Evolutionary conservation across 2,888 invertebrate species (phyloP), one percentile per base, ranked within the genome.

Genomic region (Bimastos eiseni): DNA sequence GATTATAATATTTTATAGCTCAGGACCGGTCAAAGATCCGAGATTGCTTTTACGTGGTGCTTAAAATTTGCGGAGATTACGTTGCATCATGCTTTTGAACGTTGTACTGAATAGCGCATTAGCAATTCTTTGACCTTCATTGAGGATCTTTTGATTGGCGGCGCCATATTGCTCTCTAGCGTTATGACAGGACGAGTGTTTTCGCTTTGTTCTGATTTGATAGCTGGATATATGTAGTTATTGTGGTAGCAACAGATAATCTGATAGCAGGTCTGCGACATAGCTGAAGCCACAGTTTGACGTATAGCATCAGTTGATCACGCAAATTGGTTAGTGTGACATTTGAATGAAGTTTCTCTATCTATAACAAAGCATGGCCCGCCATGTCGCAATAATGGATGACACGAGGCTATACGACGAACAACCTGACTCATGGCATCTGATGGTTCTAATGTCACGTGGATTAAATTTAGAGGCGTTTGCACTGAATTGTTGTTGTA

Each of bases 71-170:
- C 21, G 49, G 17, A 49, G 49, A 49, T 49, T 49, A 49, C 49
- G 49, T 49, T 21, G n/a, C 70, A n/a, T 11, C 70, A n/a, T n/a
- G 17, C 30, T 0, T 49, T 49, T 49, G 49, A 49, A 24, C 1
- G n/a, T 11, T 11, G 30, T n/a, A 8, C n/a, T 8, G 6, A 30
- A 17, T 70, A 70, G 70, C n/a, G 70, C 70, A 70, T 30, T 70
- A 70, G 70, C n/a, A 70, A 70, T 70, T 70, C 70, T 70, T 70
- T 70, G 70, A 70, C 70, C 70, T 70, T 70, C 70, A 70, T 70
- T 70, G 8, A n/a, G 2, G n/a, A 70, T 70, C 70, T 70, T 70
- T 70, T 30, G 70, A n/a, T 70, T 70, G 70, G 70, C 49, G 49
- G 49, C 49, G 49, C 70, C 70, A 70, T 70, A 5, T 70, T 70